Percentiles rank a stretch among this genome's conserved stretches.
These are phyloP conservation scores for Amblyopsis hoosieri DNA, from an alignment of 2,797 vertebrate species.

Conservation along the genomic window DNA sequence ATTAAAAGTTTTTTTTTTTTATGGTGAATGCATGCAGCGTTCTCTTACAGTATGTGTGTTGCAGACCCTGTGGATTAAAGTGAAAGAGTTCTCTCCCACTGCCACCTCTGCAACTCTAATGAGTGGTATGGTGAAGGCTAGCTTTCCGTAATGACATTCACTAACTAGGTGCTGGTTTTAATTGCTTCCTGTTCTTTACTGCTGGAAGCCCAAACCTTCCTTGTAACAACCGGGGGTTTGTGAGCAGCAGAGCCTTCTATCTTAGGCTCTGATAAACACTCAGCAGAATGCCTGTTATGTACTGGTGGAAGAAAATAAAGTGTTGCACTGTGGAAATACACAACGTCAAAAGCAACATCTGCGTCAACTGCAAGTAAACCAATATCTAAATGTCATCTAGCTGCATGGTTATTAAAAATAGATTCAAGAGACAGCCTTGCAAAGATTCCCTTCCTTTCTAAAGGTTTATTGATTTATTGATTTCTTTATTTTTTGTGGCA, in stretches of 20 bases:
- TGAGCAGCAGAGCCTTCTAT: slow-evolving; percentile 56
- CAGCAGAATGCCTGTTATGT: slow-evolving; percentile 42
- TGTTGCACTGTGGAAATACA: neutral
- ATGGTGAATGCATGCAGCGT: slow-evolving; percentile 9
- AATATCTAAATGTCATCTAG: neutral
- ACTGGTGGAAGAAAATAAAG: slow-evolving; percentile 40
- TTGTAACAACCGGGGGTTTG: slow-evolving; percentile 63
- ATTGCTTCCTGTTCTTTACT: slow-evolving; percentile 85
- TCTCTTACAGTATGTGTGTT: slow-evolving; percentile 34
- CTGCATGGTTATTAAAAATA: neutral
- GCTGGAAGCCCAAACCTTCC: slow-evolving; percentile 64
- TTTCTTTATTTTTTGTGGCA: slow-evolving; percentile 2
- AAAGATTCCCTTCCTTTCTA: slow-evolving; percentile 11
- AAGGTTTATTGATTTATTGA: neutral
- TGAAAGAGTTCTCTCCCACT: slow-evolving; percentile 66
- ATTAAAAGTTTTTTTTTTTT: slow-evolving; percentile 10
- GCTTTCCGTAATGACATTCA: slow-evolving; percentile 76
- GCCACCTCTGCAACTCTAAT: slow-evolving; percentile 74
- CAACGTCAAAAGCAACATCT: slow-evolving; percentile 23
- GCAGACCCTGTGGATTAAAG: slow-evolving; percentile 44
- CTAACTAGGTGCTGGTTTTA: slow-evolving; percentile 78
- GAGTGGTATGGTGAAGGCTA: slow-evolving; percentile 74
- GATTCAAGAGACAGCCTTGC: neutral
- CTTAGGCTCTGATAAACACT: slow-evolving; percentile 65
- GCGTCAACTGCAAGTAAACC: neutral